Evolutionary conservation across 37 sponge, comb jelly and placozoan species (phyloP), one percentile per base, ranked within the genome.

Genomic region (Bolinopsis microptera): DNA sequence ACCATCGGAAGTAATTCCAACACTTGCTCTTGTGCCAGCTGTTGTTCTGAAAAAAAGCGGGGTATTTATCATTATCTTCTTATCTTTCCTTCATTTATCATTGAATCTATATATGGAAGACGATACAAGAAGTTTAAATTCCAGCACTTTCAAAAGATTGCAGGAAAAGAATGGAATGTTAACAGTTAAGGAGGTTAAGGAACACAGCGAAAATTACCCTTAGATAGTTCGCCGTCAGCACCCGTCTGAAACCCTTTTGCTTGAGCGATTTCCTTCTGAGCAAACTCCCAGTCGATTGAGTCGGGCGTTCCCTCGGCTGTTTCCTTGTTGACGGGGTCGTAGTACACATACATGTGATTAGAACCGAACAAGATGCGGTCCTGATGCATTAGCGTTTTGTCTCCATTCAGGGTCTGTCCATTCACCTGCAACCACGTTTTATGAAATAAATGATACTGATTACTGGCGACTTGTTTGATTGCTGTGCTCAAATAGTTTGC

Each of bases 211-310:
- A 13, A 83, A n/a, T 26, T 93, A 39, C 94, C 93, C 35, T 88
- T 94, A 21, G 74, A 38, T 1, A 94, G 39, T 24, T 41, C 3
- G 25, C 68, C 74, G 23, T 39, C 72, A 1, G 30, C 92, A n/a
- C 83, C 83, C 23, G 69, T 35, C 30, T 33, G 37, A 23, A 94
- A 94, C 3, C 94, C 94, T n/a, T 69, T 48, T 16, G 70, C 74
- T 24, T 92, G 90, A 22, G 94, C 94, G 31, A 94, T 93, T 39
- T 94, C 94, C 39, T 94, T 93, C 92, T 94, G 94, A 34, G 94
- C 94, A 69, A 93, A 94, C 48, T 94, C 92, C 92, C 92, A 94
- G 36, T 92, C 92, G n/a, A 92, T 40, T 18, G 69, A 13, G 26
- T 5, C 68, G 48, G 75, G 88, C 5, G 88, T 83, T 21, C 68